A percentile compares a stretch with the other conserved stretches of the same genome.
These are phyloP conservation scores for Cacatua alba DNA, from an alignment of 2,113 vertebrate genomes.

Conservation along the genomic window DNA sequence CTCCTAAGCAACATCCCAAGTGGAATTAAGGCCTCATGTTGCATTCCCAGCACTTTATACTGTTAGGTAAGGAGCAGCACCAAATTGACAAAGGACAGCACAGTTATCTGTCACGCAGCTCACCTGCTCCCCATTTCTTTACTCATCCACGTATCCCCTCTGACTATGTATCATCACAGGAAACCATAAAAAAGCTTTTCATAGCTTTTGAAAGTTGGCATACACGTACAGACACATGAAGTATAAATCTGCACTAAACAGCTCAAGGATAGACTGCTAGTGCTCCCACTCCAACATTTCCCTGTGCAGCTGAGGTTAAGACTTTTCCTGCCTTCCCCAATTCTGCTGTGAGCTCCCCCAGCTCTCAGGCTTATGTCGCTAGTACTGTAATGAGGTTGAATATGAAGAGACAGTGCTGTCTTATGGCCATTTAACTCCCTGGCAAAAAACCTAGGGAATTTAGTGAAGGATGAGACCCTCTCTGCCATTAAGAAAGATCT, in stretches of 20 bases:
- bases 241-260: slow-evolving; percentile 17
- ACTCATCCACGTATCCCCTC: not conserved
- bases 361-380: not conserved
- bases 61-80: not conserved
- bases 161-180: slow-evolving; percentile 10
- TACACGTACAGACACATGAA: slow-evolving; percentile 7
- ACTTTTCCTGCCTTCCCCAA: slow-evolving; percentile 4
- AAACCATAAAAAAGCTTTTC: slow-evolving; percentile 38
- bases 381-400: not conserved
- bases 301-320: slow-evolving; percentile 12
- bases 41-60: not conserved
- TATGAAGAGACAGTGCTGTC: not conserved
- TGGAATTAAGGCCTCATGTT: not conserved
- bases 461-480: not conserved
- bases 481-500: not conserved
- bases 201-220: slow-evolving; percentile 28
- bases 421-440: not conserved
- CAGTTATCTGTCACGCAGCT: not conserved
- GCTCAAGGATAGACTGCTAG: slow-evolving; percentile 1
- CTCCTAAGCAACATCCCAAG: not conserved
- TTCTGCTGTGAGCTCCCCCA: not conserved
- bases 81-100: not conserved
- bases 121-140: slow-evolving; percentile 44
- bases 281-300: not conserved
- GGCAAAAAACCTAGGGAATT: not conserved